Conservation (phyloP, 2,797 vertebrate species). For the Knipowitschia caucasica region DNA sequence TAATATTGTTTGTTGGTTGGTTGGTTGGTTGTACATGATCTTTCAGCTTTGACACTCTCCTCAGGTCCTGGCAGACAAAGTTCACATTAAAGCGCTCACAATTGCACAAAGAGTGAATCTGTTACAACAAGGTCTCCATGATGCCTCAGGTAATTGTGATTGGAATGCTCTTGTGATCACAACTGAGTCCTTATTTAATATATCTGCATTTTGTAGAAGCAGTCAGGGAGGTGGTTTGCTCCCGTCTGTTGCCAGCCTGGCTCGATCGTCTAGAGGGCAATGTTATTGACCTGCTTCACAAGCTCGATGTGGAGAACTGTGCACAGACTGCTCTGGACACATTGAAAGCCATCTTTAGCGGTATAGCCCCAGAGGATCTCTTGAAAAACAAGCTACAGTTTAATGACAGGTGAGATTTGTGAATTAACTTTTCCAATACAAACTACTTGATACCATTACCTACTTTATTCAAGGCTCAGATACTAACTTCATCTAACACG, state of each 20-base stretch:
- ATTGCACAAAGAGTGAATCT: conserved; percentile 94
- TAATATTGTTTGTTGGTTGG: too few species aligned
- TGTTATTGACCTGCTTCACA: conserved; percentile 86
- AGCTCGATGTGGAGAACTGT: conserved; percentile 92
- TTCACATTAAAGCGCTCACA: conserved; percentile 88
- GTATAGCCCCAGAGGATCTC: conserved; percentile 71
- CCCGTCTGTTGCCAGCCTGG: conserved; percentile 86
- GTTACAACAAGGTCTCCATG: conserved; percentile 88
- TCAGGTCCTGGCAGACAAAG: conserved; percentile 89
- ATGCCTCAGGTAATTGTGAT: conserved; percentile 82
- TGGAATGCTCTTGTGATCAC: not conserved
- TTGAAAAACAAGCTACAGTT: conserved; percentile 69
- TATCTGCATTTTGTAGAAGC: conserved; percentile 65
- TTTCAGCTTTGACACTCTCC: too few species aligned
- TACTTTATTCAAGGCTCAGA: too few species aligned
- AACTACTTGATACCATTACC: too few species aligned
- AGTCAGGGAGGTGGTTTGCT: conserved; percentile 82
- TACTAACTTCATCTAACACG: too few species aligned
- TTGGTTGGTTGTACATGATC: too few species aligned
- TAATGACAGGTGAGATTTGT: conserved; percentile 77
- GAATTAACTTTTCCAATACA: too few species aligned
- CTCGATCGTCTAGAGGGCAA: conserved; percentile 79
- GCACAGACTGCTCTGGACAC: conserved; percentile 79
- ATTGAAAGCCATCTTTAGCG: conserved; percentile 80
- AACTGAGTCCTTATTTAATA: not conserved